Base-by-base conservation (phyloP, 1,140 invertebrate genomes). In the Solen grandis region DNA sequence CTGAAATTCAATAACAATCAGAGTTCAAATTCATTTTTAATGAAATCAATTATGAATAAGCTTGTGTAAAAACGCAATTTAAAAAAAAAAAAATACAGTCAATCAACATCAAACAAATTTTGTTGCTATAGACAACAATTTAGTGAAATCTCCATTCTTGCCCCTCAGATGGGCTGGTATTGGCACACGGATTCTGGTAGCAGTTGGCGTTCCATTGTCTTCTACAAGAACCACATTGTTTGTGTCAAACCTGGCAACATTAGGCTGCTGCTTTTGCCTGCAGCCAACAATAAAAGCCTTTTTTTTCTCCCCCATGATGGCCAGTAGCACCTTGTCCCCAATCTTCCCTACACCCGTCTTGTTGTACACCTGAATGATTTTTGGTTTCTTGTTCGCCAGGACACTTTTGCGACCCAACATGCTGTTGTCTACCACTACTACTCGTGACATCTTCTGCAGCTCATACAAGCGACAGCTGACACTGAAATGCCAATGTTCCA, bases 141-240 rank as follows among this genome's bases (percentile, higher is more conserved):
- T 99, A 0, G 97, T 97, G 90, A 98, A 98, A 93, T 99, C 97
- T 14, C 96, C 88, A 62, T 88, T 83, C 93, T 98, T 98, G 0
- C 94, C 93, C 75, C 98, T 93, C 14, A 99, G 92, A 60, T 97
- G 94, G 2, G 97, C 96, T 5, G 99, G 99, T 84, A 99, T 96
- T 0, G 99, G 99, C 19, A 97, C 97, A 88, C 96, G 95, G 84
- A 99, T 98, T 81, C 98, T 94, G 5, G 96, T 99, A 29, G 98
- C 99, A 8, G 99, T 92, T 1, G 98, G 98, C 94, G 96, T 84
- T 22, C 97, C 98, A 92, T 95, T 96, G 86, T 99, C 97, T 89
- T 99, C 98, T 65, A 99, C 96, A 0, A 99, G 92, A 0, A 99
- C 98, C 76, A 99, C 91, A 93, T 99, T 99, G 90, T 99, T 99